Evolutionary conservation across 37 sponge, comb jelly and placozoan genomes (phyloP).

Genomic region (Haliclona indistincta): DNA sequence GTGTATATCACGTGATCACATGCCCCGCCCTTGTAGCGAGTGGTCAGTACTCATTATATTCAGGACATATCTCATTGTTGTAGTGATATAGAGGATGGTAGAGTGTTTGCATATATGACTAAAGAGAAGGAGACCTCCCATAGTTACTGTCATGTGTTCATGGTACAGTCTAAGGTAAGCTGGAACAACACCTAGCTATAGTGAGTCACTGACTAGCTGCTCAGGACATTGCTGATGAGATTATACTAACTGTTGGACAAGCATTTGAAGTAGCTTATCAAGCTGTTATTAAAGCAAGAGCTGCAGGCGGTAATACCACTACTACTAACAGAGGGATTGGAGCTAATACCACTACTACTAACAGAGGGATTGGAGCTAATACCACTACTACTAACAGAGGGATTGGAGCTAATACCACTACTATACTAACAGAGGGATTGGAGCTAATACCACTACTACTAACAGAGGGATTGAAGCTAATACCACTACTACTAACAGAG

Average conservation of each 20-base stretch:
- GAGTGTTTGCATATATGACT: slow-evolving; percentile 84
- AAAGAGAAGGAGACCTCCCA: slow-evolving; percentile 57
- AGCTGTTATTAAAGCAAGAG: slow-evolving; percentile 54
- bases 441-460: too few relatives aligned
- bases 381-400: too few relatives aligned
- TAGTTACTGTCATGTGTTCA: slow-evolving; percentile 86
- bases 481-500: too few relatives aligned
- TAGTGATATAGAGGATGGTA: slow-evolving; percentile 64
- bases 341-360: too few relatives aligned
- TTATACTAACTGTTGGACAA: slow-evolving; percentile 82
- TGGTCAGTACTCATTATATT: slow-evolving; percentile 80
- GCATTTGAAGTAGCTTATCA: slow-evolving; percentile 89
- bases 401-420: too few relatives aligned
- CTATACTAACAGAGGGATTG: too few relatives aligned
- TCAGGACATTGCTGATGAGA: slow-evolving; percentile 76
- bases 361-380: too few relatives aligned
- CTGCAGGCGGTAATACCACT: background rate
- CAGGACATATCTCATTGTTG: slow-evolving; percentile 76
- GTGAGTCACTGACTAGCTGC: background rate
- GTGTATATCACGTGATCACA: background rate
- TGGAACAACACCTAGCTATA: background rate
- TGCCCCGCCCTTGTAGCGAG: slow-evolving; percentile 13
- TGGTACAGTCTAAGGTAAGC: slow-evolving; percentile 54
- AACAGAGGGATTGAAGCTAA: too few relatives aligned
- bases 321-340: background rate